Base-by-base conservation (phyloP, 1,140 invertebrate genomes). In the Phortica variegata region DNA sequence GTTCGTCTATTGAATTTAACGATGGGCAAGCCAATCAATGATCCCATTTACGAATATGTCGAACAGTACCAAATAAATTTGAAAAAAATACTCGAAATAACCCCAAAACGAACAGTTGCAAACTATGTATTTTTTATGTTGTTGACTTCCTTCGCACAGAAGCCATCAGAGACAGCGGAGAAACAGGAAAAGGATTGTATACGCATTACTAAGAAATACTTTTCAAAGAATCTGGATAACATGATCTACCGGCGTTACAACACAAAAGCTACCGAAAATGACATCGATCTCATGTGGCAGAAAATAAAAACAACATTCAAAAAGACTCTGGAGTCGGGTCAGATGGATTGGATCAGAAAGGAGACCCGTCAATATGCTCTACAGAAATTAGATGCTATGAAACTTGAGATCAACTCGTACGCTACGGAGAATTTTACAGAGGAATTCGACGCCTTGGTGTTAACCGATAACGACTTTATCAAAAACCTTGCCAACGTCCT, bases 211-310 rank as follows among this genome's bases (percentile, higher is more conserved):
- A 65, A 57, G 6, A 48, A 68, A 18, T 20, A 39, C 18, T 73
- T 73, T 2, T 45, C 68, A 8, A 69, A 69, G 39, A 58, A 59
- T 38, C 32, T 73, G 17, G 69, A 73, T 32, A 65, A 72, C 16
- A 69, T 72, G 69, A 47, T 73, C 31, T 73, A 60, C 34, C 46
- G 62, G 1, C 50, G 48, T 8, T 54, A 60, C 38, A 44, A 41
- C 40, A 60, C 58, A 4, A 54, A 46, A 33, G 45, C 40, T n/a
- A 65, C 65, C 1, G 55, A 57, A 18, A 10, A 17, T 2, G 58
- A 66, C 34, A 50, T 73, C 5, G 51, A 69, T 7, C 41, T 46
- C 18, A 63, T 73, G 8, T 73, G 68, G 65, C 31, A 40, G 2
- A 54, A 73, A 13, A 36, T 72, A 0, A 66, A 66, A 36, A 13